A percentile compares a stretch with the other conserved stretches of the same genome.
Conservation (phyloP, 2,888 invertebrate species). For the Odontomyia ornata region DNA sequence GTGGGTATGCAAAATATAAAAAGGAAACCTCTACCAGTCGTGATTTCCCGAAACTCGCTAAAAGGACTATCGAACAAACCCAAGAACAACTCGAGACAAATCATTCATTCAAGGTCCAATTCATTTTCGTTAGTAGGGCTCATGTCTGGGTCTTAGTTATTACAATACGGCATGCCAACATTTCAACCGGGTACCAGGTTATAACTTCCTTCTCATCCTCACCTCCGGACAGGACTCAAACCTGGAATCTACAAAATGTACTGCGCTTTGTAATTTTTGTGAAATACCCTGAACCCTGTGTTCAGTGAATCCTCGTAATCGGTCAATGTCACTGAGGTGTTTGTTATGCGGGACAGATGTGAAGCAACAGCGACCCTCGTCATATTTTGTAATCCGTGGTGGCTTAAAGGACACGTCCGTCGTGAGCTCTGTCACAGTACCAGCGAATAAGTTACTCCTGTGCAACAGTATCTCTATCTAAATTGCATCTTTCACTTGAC, state of each 20-base stretch:
- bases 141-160: background rate
- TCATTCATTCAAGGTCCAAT: slow-evolving; percentile 26
- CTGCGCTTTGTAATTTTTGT: background rate
- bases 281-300: background rate
- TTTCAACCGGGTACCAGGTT: background rate
- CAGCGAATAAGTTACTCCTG: background rate
- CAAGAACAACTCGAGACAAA: slow-evolving; percentile 19
- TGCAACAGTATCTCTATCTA: slow-evolving; percentile 41
- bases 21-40: slow-evolving; percentile 22
- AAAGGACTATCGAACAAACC: background rate
- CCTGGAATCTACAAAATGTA: background rate
- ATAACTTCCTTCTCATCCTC: background rate
- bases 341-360: slow-evolving; percentile 39
- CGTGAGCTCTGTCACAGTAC: background rate
- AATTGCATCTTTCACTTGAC: slow-evolving; percentile 38
- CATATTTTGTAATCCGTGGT: slow-evolving; percentile 7
- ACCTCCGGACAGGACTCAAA: background rate
- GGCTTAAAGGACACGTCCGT: slow-evolving; percentile 16
- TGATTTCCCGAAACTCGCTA: background rate
- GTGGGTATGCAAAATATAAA: background rate
- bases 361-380: slow-evolving; percentile 11
- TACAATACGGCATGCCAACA: slow-evolving; percentile 31
- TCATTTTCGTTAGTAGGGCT: slow-evolving; percentile 33
- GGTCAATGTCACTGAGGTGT: slow-evolving; percentile 38
- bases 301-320: slow-evolving; percentile 19